Percentiles rank a stretch among this genome's conserved stretches.
These are phyloP conservation scores for Macquaria ambigua DNA, from an alignment of 2,113 vertebrate species.

Conservation along the genomic window DNA sequence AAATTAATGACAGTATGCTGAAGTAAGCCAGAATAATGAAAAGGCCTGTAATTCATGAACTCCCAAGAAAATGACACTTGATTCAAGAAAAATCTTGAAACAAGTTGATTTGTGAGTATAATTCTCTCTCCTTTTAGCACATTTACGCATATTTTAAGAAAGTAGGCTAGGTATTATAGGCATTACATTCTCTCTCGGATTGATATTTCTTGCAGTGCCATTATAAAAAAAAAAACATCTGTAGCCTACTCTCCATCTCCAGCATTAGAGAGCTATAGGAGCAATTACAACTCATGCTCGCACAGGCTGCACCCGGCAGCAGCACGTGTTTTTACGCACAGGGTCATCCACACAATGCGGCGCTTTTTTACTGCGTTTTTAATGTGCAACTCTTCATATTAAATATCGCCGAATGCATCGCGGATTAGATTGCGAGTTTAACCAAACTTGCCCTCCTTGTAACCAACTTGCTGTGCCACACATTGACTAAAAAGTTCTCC, in stretches of 20 bases:
- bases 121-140: background rate
- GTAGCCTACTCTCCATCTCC: constrained; percentile 9
- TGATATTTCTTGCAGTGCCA: constrained; percentile 28
- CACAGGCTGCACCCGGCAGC: constrained; percentile 50
- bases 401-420: background rate
- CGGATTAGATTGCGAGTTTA: background rate
- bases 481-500: constrained; percentile 1
- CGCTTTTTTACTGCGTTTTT: constrained; percentile 11
- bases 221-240: constrained; percentile 14
- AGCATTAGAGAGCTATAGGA: constrained; percentile 6
- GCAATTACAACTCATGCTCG: constrained; percentile 52
- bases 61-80: background rate
- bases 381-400: background rate
- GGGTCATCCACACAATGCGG: constrained; percentile 27
- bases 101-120: background rate
- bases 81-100: background rate
- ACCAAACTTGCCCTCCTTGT: background rate
- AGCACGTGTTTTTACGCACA: constrained; percentile 80
- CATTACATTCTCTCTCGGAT: background rate
- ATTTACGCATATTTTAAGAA: background rate
- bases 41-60: background rate
- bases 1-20: background rate
- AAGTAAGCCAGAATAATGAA: background rate
- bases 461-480: background rate
- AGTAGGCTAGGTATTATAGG: background rate